Evolutionary conservation across 2,113 vertebrate genomes (phyloP).

Genomic region (Gymnobelideus leadbeateri): DNA sequence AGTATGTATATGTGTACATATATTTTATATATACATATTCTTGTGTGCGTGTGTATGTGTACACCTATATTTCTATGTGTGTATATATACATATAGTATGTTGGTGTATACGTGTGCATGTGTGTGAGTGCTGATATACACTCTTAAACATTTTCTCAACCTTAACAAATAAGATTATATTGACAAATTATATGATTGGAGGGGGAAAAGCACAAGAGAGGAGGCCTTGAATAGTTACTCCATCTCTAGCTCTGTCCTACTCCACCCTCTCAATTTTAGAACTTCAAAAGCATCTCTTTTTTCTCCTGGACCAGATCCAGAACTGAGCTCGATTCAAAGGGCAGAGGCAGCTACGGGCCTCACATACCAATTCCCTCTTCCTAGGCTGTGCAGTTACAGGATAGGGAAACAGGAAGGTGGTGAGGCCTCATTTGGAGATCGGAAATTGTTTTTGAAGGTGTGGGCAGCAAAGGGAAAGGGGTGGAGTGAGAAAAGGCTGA

Average conservation of each 20-base stretch:
- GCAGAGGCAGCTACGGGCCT: slow-evolving; percentile 32
- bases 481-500: not conserved
- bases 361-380: slow-evolving; percentile 29
- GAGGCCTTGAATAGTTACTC: not conserved
- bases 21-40: not conserved
- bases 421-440: slow-evolving; percentile 58
- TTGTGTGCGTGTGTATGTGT: not conserved
- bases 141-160: not conserved
- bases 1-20: not conserved
- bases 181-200: not conserved
- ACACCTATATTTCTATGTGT: no score
- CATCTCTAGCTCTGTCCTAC: no score
- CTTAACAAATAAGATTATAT: not conserved
- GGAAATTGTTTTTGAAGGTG: slow-evolving; percentile 64
- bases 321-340: not conserved
- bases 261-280: not conserved
- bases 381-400: not conserved
- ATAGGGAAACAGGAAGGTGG: slow-evolving; percentile 69
- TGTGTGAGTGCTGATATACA: not conserved
- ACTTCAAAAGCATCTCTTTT: not conserved
- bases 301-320: not conserved
- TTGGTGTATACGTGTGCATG: not conserved
- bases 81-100: not conserved
- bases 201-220: not conserved
- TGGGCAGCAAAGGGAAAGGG: not conserved